phyloP scores from a whole-genome alignment of 2,888 invertebrate genomes.

The Andricus curvator region DNA sequence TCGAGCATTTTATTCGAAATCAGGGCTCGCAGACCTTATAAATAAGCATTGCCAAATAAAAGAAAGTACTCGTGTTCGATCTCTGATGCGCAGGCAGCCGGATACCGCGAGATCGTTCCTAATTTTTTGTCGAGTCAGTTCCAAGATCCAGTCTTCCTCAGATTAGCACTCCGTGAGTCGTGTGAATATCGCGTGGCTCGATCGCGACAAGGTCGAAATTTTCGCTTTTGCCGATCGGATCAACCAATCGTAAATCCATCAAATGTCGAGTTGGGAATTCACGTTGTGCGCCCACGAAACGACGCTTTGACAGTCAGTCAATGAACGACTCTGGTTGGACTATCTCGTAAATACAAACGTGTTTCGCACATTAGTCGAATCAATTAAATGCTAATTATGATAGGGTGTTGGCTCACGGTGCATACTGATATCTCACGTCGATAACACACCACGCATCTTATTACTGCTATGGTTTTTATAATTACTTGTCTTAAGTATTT shows the following conservation, averaged over 20 bases:
- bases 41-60: slow-evolving; percentile 5
- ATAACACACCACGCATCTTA: slow-evolving; percentile 62
- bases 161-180: slow-evolving; percentile 37
- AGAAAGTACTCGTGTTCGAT: neutral
- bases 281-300: slow-evolving; percentile 41
- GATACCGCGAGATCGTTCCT: neutral
- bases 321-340: slow-evolving; percentile 22
- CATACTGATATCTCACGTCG: slow-evolving; percentile 62
- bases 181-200: slow-evolving; percentile 46
- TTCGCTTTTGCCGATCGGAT: slow-evolving; percentile 30
- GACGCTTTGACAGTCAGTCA: slow-evolving; percentile 29
- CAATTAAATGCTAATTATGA: slow-evolving; percentile 75
- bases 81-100: slow-evolving; percentile 15
- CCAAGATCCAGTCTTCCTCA: slow-evolving; percentile 5
- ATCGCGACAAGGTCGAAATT: slow-evolving; percentile 44
- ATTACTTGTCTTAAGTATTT: no score
- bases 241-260: slow-evolving; percentile 56
- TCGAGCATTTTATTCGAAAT: neutral
- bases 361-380: slow-evolving; percentile 73
- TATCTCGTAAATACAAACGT: slow-evolving; percentile 68
- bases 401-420: slow-evolving; percentile 61
- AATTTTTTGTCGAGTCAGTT: neutral
- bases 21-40: neutral
- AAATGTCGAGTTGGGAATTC: slow-evolving; percentile 47
- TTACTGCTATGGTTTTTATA: slow-evolving; percentile 53